These are phyloP conservation scores for Bubo scandiacus DNA, from an alignment of 2,113 vertebrate species.

Conservation along the genomic window DNA sequence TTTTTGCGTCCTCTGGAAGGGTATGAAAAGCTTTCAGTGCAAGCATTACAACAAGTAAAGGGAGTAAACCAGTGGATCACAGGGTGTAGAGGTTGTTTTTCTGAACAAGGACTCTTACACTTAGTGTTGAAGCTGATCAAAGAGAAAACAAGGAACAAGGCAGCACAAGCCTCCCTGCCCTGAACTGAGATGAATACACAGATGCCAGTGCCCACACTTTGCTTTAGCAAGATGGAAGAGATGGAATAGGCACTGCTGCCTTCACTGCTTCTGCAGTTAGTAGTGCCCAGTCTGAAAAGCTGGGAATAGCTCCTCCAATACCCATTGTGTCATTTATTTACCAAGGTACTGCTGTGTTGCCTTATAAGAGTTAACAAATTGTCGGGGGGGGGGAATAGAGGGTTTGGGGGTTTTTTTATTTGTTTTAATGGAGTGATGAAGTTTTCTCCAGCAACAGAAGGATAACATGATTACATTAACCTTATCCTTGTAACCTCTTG, in stretches of 20 bases:
- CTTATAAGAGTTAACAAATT: not conserved
- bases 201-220: not conserved
- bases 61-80: not conserved
- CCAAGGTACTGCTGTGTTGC: not conserved
- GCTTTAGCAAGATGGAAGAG: not conserved
- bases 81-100: not conserved
- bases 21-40: not conserved
- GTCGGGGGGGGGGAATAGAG: rapidly evolving
- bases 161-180: not conserved
- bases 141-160: not conserved
- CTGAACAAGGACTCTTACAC: not conserved
- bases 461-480: not conserved
- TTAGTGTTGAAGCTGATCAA: not conserved
- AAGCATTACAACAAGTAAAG: not conserved
- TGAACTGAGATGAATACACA: rapidly evolving
- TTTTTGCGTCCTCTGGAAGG: not conserved
- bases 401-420: not conserved
- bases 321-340: not conserved
- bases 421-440: not conserved
- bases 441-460: not conserved
- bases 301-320: not conserved
- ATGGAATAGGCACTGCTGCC: not conserved
- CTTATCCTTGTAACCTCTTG: not conserved
- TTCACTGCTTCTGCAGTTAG: not conserved
- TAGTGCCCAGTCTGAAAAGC: not conserved